These are phyloP conservation scores for Pangasius mekongensis DNA, from an alignment of 2,797 vertebrate genomes.

Conservation along the genomic window DNA sequence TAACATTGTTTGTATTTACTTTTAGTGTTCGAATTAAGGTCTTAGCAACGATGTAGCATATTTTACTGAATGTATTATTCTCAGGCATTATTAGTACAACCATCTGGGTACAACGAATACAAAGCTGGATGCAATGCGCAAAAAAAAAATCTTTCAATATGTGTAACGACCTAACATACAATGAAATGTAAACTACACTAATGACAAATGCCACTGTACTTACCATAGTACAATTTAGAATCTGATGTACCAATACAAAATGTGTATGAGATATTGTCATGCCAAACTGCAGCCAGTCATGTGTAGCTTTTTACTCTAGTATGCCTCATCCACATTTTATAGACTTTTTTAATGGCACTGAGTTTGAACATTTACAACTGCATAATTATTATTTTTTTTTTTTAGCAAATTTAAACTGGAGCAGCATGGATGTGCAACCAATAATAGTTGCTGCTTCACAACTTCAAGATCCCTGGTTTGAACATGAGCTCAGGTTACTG, in stretches of 20 bases:
- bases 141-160: neutral
- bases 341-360: neutral
- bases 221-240: neutral
- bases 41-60: neutral
- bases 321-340: neutral
- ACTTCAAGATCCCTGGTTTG: neutral
- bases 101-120: neutral
- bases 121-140: neutral
- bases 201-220: neutral
- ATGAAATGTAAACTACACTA: neutral
- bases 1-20: neutral
- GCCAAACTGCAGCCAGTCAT: neutral
- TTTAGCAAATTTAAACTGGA: neutral
- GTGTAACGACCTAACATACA: neutral
- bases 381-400: neutral
- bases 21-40: neutral
- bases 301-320: neutral
- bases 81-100: neutral
- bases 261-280: neutral
- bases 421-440: neutral
- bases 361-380: neutral
- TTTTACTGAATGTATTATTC: neutral
- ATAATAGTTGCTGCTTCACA: neutral
- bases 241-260: neutral
- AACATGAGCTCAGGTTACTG: neutral